Evolutionary conservation across 1,140 invertebrate species (phyloP), one percentile per base, ranked within the genome.

Genomic region (Drosophila lacteicornis): DNA sequence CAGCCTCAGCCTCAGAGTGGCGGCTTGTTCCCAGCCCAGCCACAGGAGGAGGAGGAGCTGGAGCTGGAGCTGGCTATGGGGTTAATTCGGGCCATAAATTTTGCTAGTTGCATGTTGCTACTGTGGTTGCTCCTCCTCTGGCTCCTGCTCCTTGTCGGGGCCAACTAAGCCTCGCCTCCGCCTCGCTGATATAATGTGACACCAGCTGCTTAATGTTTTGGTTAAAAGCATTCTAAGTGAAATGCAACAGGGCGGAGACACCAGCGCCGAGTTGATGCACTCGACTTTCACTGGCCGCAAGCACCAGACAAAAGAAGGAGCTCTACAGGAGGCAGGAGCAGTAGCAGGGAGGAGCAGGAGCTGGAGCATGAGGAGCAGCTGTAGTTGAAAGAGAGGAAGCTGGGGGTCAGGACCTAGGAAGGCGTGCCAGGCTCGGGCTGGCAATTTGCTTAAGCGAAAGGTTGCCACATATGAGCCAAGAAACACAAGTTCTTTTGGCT

Each of bases 151-250:
- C 42, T 57, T 19, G 30, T 25, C 2, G 36, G 27, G 61, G 61
- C 62, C 40, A 55, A 68, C 62, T 68, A 53, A 70, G 62, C 38
- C 45, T 63, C 17, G 67, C 47, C 66, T 83, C 70, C 65, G 61
- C 47, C 59, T 63, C 78, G 65, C 63, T 88, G 84, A 87, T 83
- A 79, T 88, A 87, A 88, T 83, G 83, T 88, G 85, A 90, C 84
- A 88, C 84, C 84, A 90, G 84, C 84, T 88, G 84, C 85, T 88
- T 88, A 88, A 88, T 88, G 85, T 88, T 88, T 90, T 88, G 84
- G 84, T 88, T 88, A 88, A 88, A 88, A 88, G 84, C 84, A 90
- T 88, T 88, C 87, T 90, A 88, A 88, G 84, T 88, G 81, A 88
- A 90, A 88, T 88, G 85, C 85, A 84, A 75, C 78, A 77, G 58